These are phyloP conservation scores for Aspiorhynchus laticeps DNA, from an alignment of 2,113 vertebrate species.

Conservation along the genomic window DNA sequence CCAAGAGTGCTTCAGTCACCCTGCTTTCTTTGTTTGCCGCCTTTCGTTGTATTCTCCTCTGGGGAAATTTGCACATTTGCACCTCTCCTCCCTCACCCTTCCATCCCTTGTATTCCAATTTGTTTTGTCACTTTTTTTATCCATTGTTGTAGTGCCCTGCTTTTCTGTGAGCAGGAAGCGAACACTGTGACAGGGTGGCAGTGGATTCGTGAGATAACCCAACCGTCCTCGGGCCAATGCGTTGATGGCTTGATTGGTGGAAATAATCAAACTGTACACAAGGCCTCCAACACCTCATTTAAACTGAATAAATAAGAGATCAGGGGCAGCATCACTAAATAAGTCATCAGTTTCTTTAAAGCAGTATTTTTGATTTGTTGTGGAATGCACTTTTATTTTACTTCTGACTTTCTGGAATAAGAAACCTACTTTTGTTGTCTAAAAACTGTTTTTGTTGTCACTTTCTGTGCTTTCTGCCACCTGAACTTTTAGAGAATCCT, in stretches of 20 bases:
- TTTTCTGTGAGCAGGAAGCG: not conserved
- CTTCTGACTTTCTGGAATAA: not conserved
- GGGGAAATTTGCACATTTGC: not conserved
- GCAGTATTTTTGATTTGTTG: not conserved
- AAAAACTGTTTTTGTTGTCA: not conserved
- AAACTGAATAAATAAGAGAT: constrained; percentile 14
- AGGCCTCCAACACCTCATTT: constrained; percentile 30
- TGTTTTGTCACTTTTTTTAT: constrained; percentile 14
- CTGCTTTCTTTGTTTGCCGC: constrained; percentile 37
- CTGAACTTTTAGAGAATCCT: constrained; percentile 9
- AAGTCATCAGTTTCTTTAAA: not conserved
- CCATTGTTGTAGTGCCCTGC: not conserved
- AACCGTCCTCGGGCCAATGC: not conserved
- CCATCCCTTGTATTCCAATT: constrained; percentile 10
- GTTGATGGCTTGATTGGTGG: constrained; percentile 41
- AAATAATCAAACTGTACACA: constrained; percentile 30
- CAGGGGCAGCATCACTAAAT: constrained; percentile 21
- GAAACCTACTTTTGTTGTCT: not conserved
- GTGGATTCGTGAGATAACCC: not conserved
- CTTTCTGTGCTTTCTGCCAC: not conserved
- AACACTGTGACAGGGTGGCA: not conserved
- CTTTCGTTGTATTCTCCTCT: constrained; percentile 29
- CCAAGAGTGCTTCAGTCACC: constrained; percentile 3
- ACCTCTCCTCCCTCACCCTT: not conserved
- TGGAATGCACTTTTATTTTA: not conserved